Evolutionary conservation across 2,888 invertebrate species (phyloP).

Genomic region (Conus canariensis): DNA sequence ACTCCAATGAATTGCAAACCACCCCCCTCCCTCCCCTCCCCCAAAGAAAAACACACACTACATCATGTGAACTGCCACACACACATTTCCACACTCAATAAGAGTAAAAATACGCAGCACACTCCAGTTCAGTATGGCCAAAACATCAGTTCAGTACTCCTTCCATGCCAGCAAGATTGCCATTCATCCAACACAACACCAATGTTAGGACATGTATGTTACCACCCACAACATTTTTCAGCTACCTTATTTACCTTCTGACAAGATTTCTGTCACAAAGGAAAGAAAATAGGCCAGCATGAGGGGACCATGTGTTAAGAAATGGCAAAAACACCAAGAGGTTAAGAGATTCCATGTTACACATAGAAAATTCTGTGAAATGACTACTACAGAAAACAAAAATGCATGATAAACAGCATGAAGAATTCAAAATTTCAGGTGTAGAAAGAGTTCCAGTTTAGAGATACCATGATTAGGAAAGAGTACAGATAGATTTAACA

Average conservation of each 20-base stretch:
- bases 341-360: background rate
- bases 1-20: too few relatives aligned
- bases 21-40: background rate
- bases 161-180: constrained; percentile 37
- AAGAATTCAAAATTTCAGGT: background rate
- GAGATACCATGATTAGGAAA: too few relatives aligned
- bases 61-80: background rate
- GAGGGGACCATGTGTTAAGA: background rate
- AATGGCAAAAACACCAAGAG: background rate
- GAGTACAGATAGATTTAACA: background rate
- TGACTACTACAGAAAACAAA: background rate
- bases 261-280: constrained; percentile 39
- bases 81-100: background rate
- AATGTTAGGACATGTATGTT: constrained; percentile 37
- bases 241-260: constrained; percentile 38
- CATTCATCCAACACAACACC: constrained; percentile 40
- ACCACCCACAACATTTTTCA: background rate
- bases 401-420: background rate
- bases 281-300: background rate
- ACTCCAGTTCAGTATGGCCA: background rate
- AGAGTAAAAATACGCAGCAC: background rate
- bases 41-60: background rate
- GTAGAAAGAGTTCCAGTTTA: too few relatives aligned
- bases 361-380: background rate
- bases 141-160: background rate